Evolutionary conservation across 2,797 vertebrate species (phyloP).

Genomic region (Florisuga fusca): DNA sequence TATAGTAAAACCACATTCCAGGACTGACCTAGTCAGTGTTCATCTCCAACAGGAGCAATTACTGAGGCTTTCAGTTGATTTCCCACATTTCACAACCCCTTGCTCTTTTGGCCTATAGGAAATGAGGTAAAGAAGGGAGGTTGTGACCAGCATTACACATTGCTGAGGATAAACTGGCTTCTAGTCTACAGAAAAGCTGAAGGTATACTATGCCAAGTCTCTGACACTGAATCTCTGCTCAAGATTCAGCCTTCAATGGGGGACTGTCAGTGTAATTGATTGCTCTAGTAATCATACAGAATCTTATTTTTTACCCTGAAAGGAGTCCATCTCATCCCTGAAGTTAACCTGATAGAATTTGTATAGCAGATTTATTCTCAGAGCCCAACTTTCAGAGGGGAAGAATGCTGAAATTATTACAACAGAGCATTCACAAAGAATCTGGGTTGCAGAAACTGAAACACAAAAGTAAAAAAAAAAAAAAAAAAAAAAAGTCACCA

Average conservation of each 20-base stretch:
- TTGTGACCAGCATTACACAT: background rate
- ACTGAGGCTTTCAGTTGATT: slow-evolving; percentile 1
- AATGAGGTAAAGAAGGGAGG: background rate
- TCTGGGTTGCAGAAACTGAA: background rate
- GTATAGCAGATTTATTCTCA: background rate
- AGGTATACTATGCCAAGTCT: background rate
- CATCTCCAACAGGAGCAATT: background rate
- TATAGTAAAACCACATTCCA: background rate
- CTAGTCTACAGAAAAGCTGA: background rate
- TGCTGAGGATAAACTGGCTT: background rate
- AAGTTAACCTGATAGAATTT: background rate
- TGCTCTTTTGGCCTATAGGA: slow-evolving; percentile 1
- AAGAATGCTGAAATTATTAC: background rate
- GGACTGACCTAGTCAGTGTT: background rate
- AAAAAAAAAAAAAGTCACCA: background rate
- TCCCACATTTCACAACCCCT: background rate
- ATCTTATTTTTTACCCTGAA: background rate
- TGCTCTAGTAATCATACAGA: background rate
- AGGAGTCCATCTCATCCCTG: background rate
- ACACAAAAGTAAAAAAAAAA: background rate
- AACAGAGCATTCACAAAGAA: background rate
- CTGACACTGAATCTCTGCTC: background rate
- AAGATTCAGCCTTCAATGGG: background rate
- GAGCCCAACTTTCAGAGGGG: background rate
- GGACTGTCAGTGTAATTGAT: background rate